Conservation (phyloP, 2,888 invertebrate species). For the Pecten maximus region DNA sequence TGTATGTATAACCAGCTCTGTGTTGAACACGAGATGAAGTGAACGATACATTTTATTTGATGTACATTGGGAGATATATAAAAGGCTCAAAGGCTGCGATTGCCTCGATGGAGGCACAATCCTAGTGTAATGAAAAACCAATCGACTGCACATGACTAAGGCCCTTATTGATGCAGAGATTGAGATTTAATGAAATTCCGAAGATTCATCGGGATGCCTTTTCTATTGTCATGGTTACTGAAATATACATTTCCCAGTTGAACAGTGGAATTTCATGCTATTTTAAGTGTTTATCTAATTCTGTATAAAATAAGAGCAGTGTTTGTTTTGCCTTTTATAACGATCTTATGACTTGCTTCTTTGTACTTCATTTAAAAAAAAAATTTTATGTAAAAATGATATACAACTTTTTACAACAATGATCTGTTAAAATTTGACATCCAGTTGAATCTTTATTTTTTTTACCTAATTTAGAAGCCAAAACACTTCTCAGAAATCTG, state of each 20-base stretch:
- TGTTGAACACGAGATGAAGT: slow-evolving; percentile 22
- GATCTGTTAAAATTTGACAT: no score
- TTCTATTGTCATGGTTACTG: slow-evolving; percentile 29
- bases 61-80: slow-evolving; percentile 11
- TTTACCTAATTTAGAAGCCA: no score
- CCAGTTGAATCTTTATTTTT: no score
- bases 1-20: slow-evolving; percentile 21
- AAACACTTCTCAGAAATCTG: no score
- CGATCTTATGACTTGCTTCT: not conserved
- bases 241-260: not conserved
- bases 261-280: slow-evolving; percentile 10
- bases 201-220: slow-evolving; percentile 19
- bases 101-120: slow-evolving; percentile 20
- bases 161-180: slow-evolving; percentile 11
- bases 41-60: slow-evolving; percentile 25
- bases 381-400: no score
- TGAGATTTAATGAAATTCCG: slow-evolving; percentile 30
- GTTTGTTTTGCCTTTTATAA: not conserved
- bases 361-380: no score
- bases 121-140: slow-evolving; percentile 30
- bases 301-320: not conserved
- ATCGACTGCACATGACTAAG: slow-evolving; percentile 33
- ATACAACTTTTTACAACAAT: no score
- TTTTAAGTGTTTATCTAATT: not conserved
- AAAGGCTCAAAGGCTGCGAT: slow-evolving; percentile 8